Evolutionary conservation across 2,888 invertebrate species (phyloP).

Genomic region (Arge pagana): DNA sequence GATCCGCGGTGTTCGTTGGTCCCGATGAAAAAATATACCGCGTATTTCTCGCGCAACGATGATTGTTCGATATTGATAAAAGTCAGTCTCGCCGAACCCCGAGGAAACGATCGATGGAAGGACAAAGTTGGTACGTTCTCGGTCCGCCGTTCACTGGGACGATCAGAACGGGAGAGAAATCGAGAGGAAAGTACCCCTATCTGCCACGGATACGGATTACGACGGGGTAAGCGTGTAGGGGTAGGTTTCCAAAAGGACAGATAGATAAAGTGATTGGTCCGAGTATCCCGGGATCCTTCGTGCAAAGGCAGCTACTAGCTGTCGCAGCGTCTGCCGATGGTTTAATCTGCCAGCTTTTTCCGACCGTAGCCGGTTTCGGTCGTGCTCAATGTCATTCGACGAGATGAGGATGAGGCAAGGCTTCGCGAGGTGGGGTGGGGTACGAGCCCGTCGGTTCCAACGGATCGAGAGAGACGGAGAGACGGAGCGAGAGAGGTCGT

Average conservation of each 20-base stretch:
- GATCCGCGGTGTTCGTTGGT: no score
- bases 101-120: no score
- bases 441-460: no score
- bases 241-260: constrained; percentile 22
- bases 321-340: constrained; percentile 42
- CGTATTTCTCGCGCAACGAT: no score
- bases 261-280: constrained; percentile 38
- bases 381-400: no score
- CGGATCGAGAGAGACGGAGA: constrained; percentile 24
- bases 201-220: constrained; percentile 15
- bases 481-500: constrained; percentile 16
- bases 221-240: constrained; percentile 3
- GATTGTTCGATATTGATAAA: no score
- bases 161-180: constrained; percentile 16
- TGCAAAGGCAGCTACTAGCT: constrained; percentile 38
- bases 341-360: constrained; percentile 49
- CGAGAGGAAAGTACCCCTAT: no score
- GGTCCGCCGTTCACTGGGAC: constrained; percentile 10
- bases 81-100: no score
- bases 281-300: constrained; percentile 27
- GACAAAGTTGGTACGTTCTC: constrained; percentile 40
- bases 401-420: no score
- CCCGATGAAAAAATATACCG: no score
- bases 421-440: no score
- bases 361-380: no score